phyloP scores from a whole-genome alignment of 2,888 invertebrate species.

The Orthosia gothica region DNA sequence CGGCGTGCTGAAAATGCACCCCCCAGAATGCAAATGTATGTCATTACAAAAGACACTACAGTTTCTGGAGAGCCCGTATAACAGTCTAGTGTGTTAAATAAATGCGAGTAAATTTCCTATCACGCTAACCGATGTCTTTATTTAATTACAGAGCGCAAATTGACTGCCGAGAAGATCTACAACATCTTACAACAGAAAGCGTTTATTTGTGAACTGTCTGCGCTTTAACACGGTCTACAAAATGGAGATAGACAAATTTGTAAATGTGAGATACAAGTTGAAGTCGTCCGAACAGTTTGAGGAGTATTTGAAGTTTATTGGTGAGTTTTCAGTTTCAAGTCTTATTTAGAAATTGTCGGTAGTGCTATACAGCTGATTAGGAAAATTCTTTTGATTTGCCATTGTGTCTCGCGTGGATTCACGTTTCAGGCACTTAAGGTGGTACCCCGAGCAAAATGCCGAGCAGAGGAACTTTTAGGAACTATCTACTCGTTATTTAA shows the following conservation, averaged over 20 bases:
- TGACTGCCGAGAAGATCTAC: conserved; percentile 9
- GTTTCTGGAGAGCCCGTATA: not conserved
- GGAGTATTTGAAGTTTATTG: conserved; percentile 81
- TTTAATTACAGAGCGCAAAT: conserved; percentile 40
- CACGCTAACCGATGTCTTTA: conserved; percentile 16
- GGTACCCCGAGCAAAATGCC: too few species aligned
- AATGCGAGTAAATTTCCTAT: conserved; percentile 1
- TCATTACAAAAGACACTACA: too few species aligned
- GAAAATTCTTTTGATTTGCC: too few species aligned
- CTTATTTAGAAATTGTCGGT: too few species aligned
- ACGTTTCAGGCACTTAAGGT: too few species aligned
- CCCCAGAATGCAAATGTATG: too few species aligned
- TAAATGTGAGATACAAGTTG: conserved; percentile 79
- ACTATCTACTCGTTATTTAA: too few species aligned
- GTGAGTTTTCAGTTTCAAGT: conserved; percentile 68
- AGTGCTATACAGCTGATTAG: too few species aligned
- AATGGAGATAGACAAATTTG: conserved; percentile 71
- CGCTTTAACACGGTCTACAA: conserved; percentile 2
- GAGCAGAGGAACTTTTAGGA: too few species aligned
- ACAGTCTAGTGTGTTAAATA: conserved; percentile 8
- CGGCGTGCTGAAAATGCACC: too few species aligned
- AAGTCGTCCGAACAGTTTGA: conserved; percentile 83
- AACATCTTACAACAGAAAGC: not conserved
- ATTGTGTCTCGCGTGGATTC: too few species aligned
- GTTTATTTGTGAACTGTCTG: conserved; percentile 18